Evolutionary conservation across 2,797 vertebrate genomes (phyloP), one percentile per base, ranked within the genome.

Genomic region (Mormyrops attenuatus): DNA sequence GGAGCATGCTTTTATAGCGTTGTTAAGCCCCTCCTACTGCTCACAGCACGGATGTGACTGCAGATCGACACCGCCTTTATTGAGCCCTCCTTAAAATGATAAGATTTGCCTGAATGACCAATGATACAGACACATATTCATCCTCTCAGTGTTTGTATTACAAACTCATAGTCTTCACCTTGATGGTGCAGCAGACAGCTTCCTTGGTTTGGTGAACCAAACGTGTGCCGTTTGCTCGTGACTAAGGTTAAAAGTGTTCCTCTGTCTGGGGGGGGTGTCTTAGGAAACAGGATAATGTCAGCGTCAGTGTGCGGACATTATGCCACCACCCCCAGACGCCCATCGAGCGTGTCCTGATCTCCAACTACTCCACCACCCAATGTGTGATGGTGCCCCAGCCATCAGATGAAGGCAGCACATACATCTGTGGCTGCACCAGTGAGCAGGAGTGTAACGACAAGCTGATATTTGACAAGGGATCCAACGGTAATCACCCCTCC

Each of bases 391-490:
- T 92, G 89, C 92, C 92, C 0, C 95, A 96, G 94, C 95, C 95
- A 2, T 93, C 93, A 0, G 93, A 95, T 7, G 94, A 95, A 0
- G 95, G 95, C 0, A 55, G 91, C 90, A 90, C 96, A 93, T 97
- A 96, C 93, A 92, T 97, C 89, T 98, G 97, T 0, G 97, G 96
- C 89, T 98, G 97, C 0, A 94, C 94, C 5, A 95, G 96, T 0
- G 96, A 97, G 89, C 97, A 97, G 2, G 97, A 98, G 85, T 98
- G 97, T 92, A 98, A 98, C 0, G 97, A 98, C 92, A 96, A 92
- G 15, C 97, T 98, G 20, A 94, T 98, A 92, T 98, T 98, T 86
- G 95, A 97, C 88, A 96, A 97, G 88, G 95, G 96, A 89, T 94
- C 95, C 52, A 96, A 97, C 0, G 96, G 97, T 97, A 90, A 95